Evolutionary conservation across 2,888 invertebrate genomes (phyloP).

Genomic region (Lasioglossum lativentre): DNA sequence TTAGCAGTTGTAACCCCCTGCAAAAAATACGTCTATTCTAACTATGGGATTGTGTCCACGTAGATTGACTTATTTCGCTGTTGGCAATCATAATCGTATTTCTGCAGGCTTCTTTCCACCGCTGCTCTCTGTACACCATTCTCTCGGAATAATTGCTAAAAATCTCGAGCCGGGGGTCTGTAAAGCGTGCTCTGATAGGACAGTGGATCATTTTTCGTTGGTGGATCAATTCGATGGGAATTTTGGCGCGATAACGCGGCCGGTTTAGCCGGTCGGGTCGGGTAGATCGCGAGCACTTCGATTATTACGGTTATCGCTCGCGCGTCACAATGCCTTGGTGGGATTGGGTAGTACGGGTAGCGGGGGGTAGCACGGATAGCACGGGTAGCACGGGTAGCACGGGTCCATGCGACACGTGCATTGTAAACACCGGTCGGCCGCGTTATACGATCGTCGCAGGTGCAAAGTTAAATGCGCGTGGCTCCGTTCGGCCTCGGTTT

Average conservation of each 20-base stretch:
- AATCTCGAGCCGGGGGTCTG: not conserved
- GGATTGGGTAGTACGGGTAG: not conserved
- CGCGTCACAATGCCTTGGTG: conserved; percentile 51
- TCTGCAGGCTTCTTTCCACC: not conserved
- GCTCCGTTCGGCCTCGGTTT: conserved; percentile 47
- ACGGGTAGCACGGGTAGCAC: not conserved
- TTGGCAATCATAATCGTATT: not conserved
- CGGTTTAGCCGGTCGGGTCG: not conserved
- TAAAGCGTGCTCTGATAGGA: not conserved
- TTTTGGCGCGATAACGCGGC: not conserved
- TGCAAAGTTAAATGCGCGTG: conserved; percentile 61
- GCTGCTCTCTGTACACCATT: not conserved
- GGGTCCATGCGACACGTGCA: conserved; percentile 40
- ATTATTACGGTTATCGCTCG: conserved; percentile 62
- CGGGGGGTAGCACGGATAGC: too few species aligned
- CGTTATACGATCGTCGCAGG: conserved; percentile 64
- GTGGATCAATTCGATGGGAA: not conserved
- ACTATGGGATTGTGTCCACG: too few species aligned
- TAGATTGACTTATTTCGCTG: not conserved
- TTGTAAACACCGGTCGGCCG: conserved; percentile 56
- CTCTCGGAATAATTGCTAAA: not conserved
- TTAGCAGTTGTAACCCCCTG: not conserved
- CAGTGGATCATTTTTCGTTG: not conserved
- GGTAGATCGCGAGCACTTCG: conserved; percentile 47
- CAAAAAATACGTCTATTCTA: too few species aligned